These are phyloP conservation scores for Gallinago undulata DNA, from an alignment of 2,113 vertebrate species.

Conservation along the genomic window DNA sequence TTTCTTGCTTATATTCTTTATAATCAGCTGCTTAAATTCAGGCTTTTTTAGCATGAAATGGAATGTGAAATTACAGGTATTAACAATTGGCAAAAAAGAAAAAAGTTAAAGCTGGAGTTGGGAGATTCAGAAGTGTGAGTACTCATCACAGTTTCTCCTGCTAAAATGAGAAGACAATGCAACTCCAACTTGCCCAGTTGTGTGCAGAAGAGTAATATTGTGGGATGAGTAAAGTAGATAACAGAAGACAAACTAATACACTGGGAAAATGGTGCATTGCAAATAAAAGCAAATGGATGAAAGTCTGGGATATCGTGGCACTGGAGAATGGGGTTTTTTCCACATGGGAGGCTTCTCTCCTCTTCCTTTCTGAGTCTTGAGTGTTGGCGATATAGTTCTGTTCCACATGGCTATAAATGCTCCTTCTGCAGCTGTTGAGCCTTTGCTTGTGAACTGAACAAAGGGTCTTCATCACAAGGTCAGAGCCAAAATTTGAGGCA, in stretches of 20 bases:
- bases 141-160: not conserved
- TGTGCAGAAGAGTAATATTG: not conserved
- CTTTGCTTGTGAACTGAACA: not conserved
- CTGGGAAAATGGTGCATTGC: not conserved
- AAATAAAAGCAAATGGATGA: not conserved
- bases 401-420: not conserved
- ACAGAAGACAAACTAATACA: not conserved
- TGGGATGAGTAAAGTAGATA: not conserved
- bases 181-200: not conserved
- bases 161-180: not conserved
- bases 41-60: not conserved
- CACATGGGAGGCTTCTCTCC: not conserved
- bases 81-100: not conserved
- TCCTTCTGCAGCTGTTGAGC: not conserved
- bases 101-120: not conserved
- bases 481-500: not conserved
- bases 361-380: not conserved
- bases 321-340: rapidly evolving
- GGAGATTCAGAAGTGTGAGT: not conserved
- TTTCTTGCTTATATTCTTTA: not conserved
- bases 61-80: not conserved
- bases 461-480: not conserved
- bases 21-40: not conserved
- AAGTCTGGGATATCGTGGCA: not conserved
- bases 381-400: not conserved